Percentiles rank a stretch among this genome's conserved stretches.
These are phyloP conservation scores for Patella caerulea DNA, from an alignment of 2,888 invertebrate species.

Conservation along the genomic window DNA sequence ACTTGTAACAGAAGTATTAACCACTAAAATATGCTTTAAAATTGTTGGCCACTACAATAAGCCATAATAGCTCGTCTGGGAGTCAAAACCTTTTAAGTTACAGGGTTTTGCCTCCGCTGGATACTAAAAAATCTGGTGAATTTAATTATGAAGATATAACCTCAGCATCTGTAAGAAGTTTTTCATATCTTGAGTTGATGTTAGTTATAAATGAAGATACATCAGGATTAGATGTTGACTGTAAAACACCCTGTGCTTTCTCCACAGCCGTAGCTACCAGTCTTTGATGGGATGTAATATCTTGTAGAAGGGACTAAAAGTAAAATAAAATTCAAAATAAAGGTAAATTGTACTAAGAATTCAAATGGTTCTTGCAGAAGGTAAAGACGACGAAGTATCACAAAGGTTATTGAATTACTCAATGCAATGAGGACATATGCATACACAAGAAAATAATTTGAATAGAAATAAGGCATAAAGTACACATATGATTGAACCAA, in stretches of 20 bases:
- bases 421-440: too few species aligned
- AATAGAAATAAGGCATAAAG: too few species aligned
- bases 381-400: too few species aligned
- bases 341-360: too few species aligned
- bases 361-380: too few species aligned
- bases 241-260: constrained; percentile 83
- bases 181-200: constrained; percentile 60
- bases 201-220: constrained; percentile 60
- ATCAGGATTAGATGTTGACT: constrained; percentile 75
- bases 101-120: too few species aligned
- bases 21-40: not conserved
- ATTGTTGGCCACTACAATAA: too few species aligned
- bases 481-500: too few species aligned
- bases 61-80: too few species aligned
- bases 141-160: constrained; percentile 36
- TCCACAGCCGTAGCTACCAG: constrained; percentile 90
- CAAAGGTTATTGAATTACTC: too few species aligned
- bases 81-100: too few species aligned
- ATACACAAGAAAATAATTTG: too few species aligned
- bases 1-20: not conserved
- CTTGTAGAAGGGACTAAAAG: constrained; percentile 83
- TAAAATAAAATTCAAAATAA: constrained; percentile 21
- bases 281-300: constrained; percentile 89
- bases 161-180: constrained; percentile 57
- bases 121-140: not conserved